These are phyloP conservation scores for Sericinus montela DNA, from an alignment of 2,888 invertebrate genomes.

Conservation along the genomic window DNA sequence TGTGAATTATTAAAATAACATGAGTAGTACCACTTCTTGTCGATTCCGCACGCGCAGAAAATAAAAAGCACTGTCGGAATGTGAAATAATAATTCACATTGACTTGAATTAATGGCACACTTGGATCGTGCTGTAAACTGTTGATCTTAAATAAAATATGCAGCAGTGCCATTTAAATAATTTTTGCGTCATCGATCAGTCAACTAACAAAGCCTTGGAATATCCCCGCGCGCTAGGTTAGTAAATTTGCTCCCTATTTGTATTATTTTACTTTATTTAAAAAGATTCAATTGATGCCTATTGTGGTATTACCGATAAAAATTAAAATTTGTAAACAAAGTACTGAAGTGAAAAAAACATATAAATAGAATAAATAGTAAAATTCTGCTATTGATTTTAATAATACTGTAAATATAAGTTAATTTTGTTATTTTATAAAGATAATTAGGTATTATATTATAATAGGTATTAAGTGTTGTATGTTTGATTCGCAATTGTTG, in stretches of 20 bases:
- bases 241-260: too few relatives aligned
- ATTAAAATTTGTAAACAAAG: constrained; percentile 14
- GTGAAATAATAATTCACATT: neutral
- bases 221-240: neutral
- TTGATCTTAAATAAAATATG: neutral
- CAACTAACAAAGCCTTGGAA: neutral
- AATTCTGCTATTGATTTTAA: constrained; percentile 75
- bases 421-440: constrained; percentile 78
- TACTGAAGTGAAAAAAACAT: constrained; percentile 26
- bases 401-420: constrained; percentile 78
- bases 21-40: neutral
- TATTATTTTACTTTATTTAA: neutral
- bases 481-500: constrained; percentile 77
- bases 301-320: too few relatives aligned
- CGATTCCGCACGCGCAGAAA: neutral
- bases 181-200: neutral
- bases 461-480: constrained; percentile 76
- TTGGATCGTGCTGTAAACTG: neutral
- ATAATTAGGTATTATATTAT: constrained; percentile 77
- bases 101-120: neutral
- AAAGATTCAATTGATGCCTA: too few relatives aligned
- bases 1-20: constrained; percentile 1
- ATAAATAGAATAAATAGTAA: constrained; percentile 59
- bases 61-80: neutral
- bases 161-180: neutral